These are phyloP conservation scores for Rotaria magnacalcarata DNA, from an alignment of 2,888 invertebrate genomes.

Conservation along the genomic window DNA sequence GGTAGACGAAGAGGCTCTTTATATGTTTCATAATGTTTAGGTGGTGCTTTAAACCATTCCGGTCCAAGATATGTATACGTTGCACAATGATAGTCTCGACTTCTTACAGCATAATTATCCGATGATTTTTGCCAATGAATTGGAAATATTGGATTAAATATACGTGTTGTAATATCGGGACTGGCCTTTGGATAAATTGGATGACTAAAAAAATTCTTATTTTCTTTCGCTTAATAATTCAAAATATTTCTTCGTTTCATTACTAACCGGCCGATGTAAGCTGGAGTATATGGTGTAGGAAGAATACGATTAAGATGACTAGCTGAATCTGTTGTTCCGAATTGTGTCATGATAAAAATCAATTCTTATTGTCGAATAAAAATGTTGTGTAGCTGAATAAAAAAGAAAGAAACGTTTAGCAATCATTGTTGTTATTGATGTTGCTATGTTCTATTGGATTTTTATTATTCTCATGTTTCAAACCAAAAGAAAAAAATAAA, in stretches of 20 bases:
- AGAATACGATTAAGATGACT: slow-evolving; percentile 22
- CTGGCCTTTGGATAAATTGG: slow-evolving; percentile 32
- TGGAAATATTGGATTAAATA: slow-evolving; percentile 8
- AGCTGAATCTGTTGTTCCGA: slow-evolving; percentile 31
- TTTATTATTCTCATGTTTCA: not conserved
- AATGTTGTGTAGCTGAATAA: not conserved
- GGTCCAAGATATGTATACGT: slow-evolving; percentile 28
- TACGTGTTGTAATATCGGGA: not conserved
- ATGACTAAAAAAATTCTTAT: not conserved
- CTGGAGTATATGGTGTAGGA: not conserved
- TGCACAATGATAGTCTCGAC: slow-evolving; percentile 18
- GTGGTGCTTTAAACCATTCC: slow-evolving; percentile 32
- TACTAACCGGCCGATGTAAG: not conserved
- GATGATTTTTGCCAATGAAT: slow-evolving; percentile 8
- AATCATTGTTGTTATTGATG: not conserved
- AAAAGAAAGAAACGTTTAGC: not conserved
- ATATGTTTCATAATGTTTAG: slow-evolving; percentile 2
- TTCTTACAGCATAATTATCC: slow-evolving; percentile 9
- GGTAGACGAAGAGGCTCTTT: not conserved
- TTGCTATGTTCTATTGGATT: not conserved
- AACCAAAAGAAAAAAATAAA: not conserved
- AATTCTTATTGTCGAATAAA: not conserved
- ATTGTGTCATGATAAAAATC: slow-evolving; percentile 6
- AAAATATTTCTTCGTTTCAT: not conserved
- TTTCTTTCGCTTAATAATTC: too few relatives aligned